A percentile compares a stretch with the other conserved stretches of the same genome.
Conservation (phyloP, 92 coral and sea anemone genomes). For the Epizoanthus ramosus region DNA sequence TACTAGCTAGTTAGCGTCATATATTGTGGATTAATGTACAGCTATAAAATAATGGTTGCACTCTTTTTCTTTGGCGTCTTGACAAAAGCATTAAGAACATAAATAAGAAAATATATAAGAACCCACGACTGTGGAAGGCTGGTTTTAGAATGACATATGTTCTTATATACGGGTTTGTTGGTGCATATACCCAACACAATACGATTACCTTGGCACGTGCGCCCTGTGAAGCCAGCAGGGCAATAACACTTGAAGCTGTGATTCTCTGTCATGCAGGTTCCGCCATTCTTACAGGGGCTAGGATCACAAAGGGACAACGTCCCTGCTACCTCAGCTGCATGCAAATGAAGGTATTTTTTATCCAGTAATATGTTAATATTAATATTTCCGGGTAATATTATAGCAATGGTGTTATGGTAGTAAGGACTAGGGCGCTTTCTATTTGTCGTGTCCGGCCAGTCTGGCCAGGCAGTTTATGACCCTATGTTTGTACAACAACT, state of each 20-base stretch:
- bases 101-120: not conserved
- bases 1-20: too few relatives aligned
- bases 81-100: not conserved
- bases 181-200: not conserved
- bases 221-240: slow-evolving; percentile 65
- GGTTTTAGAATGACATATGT: not conserved
- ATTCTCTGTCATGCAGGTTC: slow-evolving; percentile 63
- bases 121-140: not conserved
- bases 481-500: too few relatives aligned
- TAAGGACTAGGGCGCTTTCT: too few relatives aligned
- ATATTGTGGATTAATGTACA: too few relatives aligned
- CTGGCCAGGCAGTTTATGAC: too few relatives aligned
- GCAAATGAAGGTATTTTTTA: not conserved
- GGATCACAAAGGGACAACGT: slow-evolving; percentile 59
- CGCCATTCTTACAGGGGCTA: slow-evolving; percentile 76
- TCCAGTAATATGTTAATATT: not conserved
- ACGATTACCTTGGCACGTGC: slow-evolving; percentile 58
- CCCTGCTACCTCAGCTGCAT: slow-evolving; percentile 15
- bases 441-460: too few relatives aligned
- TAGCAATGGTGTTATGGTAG: too few relatives aligned
- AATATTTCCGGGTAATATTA: too few relatives aligned
- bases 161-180: not conserved
- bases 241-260: slow-evolving; percentile 69
- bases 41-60: too few relatives aligned
- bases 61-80: not conserved